A percentile compares a stretch with the other conserved stretches of the same genome.
These are phyloP conservation scores for Echinops telfairi DNA, from an alignment of 2,113 vertebrate genomes.

Conservation along the genomic window DNA sequence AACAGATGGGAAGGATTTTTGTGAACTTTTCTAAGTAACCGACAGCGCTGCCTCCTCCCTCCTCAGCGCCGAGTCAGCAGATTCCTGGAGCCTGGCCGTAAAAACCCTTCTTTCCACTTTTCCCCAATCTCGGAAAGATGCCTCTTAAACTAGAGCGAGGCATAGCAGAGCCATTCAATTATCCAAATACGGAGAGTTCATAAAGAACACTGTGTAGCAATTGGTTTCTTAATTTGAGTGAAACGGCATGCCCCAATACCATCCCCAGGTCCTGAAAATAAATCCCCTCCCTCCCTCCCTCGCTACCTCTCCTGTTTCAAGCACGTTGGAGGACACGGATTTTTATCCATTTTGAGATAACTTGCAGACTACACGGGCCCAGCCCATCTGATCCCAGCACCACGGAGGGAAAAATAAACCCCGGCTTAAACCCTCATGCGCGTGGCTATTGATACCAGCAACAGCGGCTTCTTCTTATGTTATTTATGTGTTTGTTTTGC, in stretches of 20 bases:
- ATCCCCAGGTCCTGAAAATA: conserved; percentile 51
- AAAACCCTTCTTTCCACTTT: conserved; percentile 75
- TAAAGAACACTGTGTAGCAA: conserved; percentile 70
- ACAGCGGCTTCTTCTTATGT: conserved; percentile 31
- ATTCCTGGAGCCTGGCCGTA: conserved; percentile 76
- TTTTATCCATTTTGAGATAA: conserved; percentile 68
- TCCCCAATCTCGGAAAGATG: conserved; percentile 66
- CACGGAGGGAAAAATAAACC: conserved; percentile 73
- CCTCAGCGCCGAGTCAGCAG: conserved; percentile 72
- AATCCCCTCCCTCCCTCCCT: conserved; percentile 33
- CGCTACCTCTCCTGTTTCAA: background rate
- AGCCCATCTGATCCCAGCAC: conserved; percentile 18
- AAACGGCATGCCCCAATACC: background rate
- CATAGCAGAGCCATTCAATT: conserved; percentile 78
- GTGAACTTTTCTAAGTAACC: conserved; percentile 62
- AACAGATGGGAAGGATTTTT: conserved; percentile 67
- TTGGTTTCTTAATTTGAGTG: conserved; percentile 76
- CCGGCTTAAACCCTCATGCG: conserved; percentile 66
- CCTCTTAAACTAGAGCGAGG: conserved; percentile 76
- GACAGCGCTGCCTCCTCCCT: background rate
- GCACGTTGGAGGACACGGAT: background rate
- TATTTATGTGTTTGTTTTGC: background rate
- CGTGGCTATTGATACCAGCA: background rate
- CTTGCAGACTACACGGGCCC: conserved; percentile 64
- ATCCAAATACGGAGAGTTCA: conserved; percentile 76